Evolutionary conservation across 2,797 vertebrate genomes (phyloP), one percentile per base, ranked within the genome.

Genomic region (Rhinichthys osculus): DNA sequence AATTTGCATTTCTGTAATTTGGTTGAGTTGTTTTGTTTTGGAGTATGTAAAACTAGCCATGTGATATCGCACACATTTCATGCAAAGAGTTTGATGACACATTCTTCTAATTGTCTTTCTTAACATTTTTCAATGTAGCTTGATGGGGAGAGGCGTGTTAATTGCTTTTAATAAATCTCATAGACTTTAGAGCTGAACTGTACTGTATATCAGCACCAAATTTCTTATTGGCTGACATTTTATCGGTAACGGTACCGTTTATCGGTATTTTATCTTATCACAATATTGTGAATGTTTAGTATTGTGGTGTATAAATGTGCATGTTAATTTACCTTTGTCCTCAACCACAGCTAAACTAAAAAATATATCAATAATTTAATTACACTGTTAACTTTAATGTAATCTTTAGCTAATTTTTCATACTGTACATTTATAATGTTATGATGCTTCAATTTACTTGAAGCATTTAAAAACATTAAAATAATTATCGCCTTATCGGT

Each of bases 1-100:
- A 21, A 47, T 52, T 66, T 83, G 7, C 47, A 52, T 57, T 84
- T 76, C 2, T 54, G 44, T 35, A 52, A 66, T 83, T 76, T 67
- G 33, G 30, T 67, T 69, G 21, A 52, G 42, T 70, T 10, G 27
- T 69, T 54, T 69, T 78, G n/a, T 40, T 69, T 47, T 57, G 33
- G 16, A 54, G 30, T 33, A 33, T 16, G 0, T 67, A 50, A 47
- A 62, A 67, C n/a, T 33, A 67, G 27, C 27, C 35, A 69, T 69
- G 3, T 77, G 5, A 21, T 38, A 54, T 33, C 13, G 7, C n/a
- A 3, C 11, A 57, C 35, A 57, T 64, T 64, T 30, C 62, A 14
- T 64, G 13, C 10, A 35, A 23, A 57, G 23, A 11, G 21, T 57
- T 57, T 16, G 7, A 59, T 59, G 74, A 78, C 11, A n/a, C 73